phyloP scores from a whole-genome alignment of 1,140 invertebrate genomes.

The Theocolax elegans region DNA sequence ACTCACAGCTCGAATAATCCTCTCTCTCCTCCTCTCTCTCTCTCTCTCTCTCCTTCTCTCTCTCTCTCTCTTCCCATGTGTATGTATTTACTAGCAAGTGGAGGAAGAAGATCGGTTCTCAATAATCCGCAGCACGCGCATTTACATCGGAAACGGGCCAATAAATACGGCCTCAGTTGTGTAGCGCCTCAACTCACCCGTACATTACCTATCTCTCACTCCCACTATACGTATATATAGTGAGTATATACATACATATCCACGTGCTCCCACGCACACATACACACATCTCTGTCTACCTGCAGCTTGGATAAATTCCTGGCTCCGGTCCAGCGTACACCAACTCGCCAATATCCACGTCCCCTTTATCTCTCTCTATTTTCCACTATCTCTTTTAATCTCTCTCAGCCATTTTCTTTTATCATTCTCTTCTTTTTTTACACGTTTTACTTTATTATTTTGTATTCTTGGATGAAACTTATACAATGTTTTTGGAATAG shows the following conservation, averaged over 20 bases:
- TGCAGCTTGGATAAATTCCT: constrained; percentile 57
- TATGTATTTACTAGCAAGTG: not conserved
- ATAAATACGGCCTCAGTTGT: constrained; percentile 47
- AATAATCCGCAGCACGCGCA: constrained; percentile 57
- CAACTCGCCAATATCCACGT: constrained; percentile 43
- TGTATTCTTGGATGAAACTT: constrained; percentile 3
- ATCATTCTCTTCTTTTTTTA: not conserved
- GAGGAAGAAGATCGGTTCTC: constrained; percentile 52
- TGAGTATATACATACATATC: too few relatives aligned
- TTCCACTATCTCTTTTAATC: constrained; percentile 24
- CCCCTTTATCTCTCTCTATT: constrained; percentile 23
- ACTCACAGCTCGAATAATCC: constrained; percentile 4
- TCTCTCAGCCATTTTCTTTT: not conserved
- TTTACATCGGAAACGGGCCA: constrained; percentile 55
- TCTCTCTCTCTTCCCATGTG: not conserved
- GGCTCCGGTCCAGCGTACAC: constrained; percentile 55
- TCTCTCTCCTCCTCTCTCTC: not conserved
- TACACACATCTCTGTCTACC: constrained; percentile 49
- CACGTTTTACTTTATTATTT: constrained; percentile 13
- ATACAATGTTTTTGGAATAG: not conserved
- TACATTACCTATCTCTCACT: constrained; percentile 52
- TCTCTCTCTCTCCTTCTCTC: not conserved
- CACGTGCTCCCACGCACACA: too few relatives aligned
- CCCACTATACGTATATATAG: too few relatives aligned
- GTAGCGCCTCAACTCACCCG: not conserved